phyloP scores from a whole-genome alignment of 2,888 invertebrate genomes.

The Epicampocera succincta region DNA sequence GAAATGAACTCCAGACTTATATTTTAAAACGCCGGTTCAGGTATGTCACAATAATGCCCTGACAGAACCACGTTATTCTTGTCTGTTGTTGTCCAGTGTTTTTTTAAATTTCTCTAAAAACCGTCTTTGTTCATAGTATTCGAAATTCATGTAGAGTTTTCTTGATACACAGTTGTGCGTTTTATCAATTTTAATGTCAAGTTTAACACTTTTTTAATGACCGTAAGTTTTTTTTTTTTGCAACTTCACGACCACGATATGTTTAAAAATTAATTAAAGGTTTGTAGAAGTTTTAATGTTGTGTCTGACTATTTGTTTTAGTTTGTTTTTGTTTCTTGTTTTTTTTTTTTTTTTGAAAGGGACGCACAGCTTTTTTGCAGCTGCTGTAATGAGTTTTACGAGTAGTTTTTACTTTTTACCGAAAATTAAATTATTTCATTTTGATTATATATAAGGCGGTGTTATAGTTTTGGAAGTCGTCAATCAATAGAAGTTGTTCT shows the following conservation, averaged over 20 bases:
- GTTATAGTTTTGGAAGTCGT: constrained; percentile 32
- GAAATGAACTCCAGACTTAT: too few species aligned
- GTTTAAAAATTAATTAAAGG: background rate
- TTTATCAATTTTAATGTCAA: constrained; percentile 26
- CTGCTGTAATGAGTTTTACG: background rate
- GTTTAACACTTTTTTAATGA: constrained; percentile 11
- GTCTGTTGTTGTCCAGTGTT: too few species aligned
- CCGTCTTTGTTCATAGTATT: constrained; percentile 10
- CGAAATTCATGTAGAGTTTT: constrained; percentile 3
- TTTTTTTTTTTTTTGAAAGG: constrained; percentile 7
- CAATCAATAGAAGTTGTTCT: constrained; percentile 61
- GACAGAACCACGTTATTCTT: too few species aligned
- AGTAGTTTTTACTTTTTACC: background rate
- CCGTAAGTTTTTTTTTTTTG: background rate
- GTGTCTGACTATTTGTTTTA: too few species aligned
- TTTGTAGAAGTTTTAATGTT: background rate
- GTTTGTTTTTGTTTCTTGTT: too few species aligned
- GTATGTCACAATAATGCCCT: too few species aligned
- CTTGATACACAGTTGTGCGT: constrained; percentile 1
- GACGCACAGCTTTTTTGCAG: background rate
- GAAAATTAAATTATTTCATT: constrained; percentile 6
- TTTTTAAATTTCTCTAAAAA: background rate
- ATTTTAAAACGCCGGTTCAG: too few species aligned
- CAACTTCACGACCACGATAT: background rate
- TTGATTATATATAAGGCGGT: constrained; percentile 69